Conservation (phyloP, 2,888 invertebrate genomes). For the Mythimna impura region DNA sequence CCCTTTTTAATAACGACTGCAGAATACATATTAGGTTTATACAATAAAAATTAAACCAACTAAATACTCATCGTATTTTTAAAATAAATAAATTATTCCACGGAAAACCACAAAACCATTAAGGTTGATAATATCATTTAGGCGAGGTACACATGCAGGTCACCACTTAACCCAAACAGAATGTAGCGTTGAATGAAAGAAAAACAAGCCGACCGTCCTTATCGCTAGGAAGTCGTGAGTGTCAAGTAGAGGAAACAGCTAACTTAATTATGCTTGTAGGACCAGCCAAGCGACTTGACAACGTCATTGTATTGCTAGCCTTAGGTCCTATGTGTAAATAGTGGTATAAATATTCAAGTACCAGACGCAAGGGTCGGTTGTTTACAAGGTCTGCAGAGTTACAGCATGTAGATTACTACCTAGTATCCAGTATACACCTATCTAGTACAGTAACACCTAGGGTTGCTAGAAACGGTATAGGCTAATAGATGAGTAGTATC, state of each 20-base stretch:
- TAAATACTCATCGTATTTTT: constrained; percentile 14
- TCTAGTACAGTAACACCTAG: background rate
- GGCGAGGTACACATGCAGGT: constrained; percentile 54
- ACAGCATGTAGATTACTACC: constrained; percentile 10
- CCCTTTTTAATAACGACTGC: too few relatives aligned
- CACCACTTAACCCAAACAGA: constrained; percentile 60
- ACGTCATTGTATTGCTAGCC: constrained; percentile 49
- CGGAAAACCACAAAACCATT: constrained; percentile 33
- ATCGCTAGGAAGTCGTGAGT: constrained; percentile 62
- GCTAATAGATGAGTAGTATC: background rate
- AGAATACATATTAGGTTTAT: background rate
- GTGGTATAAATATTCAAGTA: constrained; percentile 40
- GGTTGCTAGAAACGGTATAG: background rate
- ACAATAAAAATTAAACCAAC: background rate
- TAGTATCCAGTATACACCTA: background rate
- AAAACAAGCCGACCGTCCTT: constrained; percentile 56
- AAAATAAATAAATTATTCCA: constrained; percentile 20
- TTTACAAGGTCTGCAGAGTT: constrained; percentile 22
- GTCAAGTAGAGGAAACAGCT: constrained; percentile 62
- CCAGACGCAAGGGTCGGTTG: constrained; percentile 20
- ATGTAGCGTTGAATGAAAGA: constrained; percentile 58
- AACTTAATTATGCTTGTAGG: constrained; percentile 63
- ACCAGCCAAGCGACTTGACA: constrained; percentile 48
- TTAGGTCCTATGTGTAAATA: constrained; percentile 46
- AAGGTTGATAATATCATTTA: constrained; percentile 49